Evolutionary conservation across 1,140 invertebrate genomes (phyloP).

Genomic region (Spodoptera frugiperda): DNA sequence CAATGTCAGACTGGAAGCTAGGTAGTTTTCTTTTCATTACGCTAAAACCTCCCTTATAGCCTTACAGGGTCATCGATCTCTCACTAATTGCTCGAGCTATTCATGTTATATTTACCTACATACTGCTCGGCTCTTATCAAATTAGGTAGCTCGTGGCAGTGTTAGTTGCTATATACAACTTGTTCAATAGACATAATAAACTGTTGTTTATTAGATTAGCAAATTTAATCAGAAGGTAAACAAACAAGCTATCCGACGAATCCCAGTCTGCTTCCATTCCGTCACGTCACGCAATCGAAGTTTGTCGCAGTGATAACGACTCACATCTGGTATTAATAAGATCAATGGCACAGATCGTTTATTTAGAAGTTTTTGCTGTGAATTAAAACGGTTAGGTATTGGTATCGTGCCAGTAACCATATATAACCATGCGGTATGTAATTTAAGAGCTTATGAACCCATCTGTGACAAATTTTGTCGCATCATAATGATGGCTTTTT

Average conservation of each 20-base stretch:
- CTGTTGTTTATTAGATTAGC: slow-evolving; percentile 9
- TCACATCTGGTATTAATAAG: slow-evolving; percentile 12
- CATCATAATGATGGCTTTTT: not conserved
- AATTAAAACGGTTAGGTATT: slow-evolving; percentile 41
- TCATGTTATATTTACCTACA: not conserved
- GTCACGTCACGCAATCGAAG: not conserved
- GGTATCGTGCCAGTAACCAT: slow-evolving; percentile 49
- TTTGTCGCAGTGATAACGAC: slow-evolving; percentile 6
- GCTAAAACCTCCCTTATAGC: slow-evolving; percentile 30
- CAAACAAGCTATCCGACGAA: slow-evolving; percentile 1
- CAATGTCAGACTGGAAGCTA: slow-evolving; percentile 41
- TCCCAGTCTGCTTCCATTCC: not conserved
- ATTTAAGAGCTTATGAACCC: slow-evolving; percentile 20
- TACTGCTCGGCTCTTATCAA: slow-evolving; percentile 18
- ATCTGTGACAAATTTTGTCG: not conserved
- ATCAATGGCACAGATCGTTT: not conserved
- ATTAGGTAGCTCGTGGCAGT: slow-evolving; percentile 14
- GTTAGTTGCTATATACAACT: not conserved
- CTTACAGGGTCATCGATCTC: slow-evolving; percentile 39
- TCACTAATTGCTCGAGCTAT: slow-evolving; percentile 23
- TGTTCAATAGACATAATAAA: slow-evolving; percentile 16
- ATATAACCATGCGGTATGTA: slow-evolving; percentile 29
- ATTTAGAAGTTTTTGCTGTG: slow-evolving; percentile 7
- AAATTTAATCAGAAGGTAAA: not conserved
- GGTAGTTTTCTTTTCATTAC: not conserved